Evolutionary conservation across 1,140 invertebrate genomes (phyloP).

Genomic region (Cyphomyrmex costatus): DNA sequence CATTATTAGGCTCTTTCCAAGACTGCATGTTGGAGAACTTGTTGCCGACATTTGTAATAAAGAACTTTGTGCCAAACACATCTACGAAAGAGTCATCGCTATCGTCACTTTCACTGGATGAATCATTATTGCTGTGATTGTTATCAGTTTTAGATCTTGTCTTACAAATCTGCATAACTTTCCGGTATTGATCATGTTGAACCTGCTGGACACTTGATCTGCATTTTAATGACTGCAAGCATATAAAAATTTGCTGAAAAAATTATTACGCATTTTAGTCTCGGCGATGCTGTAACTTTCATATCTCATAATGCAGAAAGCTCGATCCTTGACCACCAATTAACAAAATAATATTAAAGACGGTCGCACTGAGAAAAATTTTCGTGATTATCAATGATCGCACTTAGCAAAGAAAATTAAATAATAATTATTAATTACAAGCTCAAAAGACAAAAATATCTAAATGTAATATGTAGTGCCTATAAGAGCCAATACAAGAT

Average conservation of each 20-base stretch:
- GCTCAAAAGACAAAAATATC: no score
- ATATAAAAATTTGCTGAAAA: slow-evolving; percentile 9
- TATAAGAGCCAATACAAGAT: no score
- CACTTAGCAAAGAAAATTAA: no score
- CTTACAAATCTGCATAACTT: slow-evolving; percentile 80
- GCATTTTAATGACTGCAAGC: slow-evolving; percentile 81
- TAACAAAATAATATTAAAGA: no score
- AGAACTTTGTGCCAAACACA: slow-evolving; percentile 78
- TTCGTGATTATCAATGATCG: no score
- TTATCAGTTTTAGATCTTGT: slow-evolving; percentile 70
- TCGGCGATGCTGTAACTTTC: no score
- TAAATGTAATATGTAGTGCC: no score
- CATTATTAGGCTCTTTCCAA: slow-evolving; percentile 52
- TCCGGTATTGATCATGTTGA: slow-evolving; percentile 78
- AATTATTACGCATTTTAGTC: background rate
- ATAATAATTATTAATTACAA: no score
- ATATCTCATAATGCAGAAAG: no score
- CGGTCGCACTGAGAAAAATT: no score
- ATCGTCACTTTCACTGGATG: slow-evolving; percentile 69
- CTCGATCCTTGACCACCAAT: no score
- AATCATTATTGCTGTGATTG: slow-evolving; percentile 67
- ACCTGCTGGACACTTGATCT: slow-evolving; percentile 79
- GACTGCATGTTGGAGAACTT: slow-evolving; percentile 33
- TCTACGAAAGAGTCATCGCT: slow-evolving; percentile 75
- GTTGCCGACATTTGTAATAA: slow-evolving; percentile 62